phyloP scores from a whole-genome alignment of 2,888 invertebrate species.

The Hetaerina titia region DNA sequence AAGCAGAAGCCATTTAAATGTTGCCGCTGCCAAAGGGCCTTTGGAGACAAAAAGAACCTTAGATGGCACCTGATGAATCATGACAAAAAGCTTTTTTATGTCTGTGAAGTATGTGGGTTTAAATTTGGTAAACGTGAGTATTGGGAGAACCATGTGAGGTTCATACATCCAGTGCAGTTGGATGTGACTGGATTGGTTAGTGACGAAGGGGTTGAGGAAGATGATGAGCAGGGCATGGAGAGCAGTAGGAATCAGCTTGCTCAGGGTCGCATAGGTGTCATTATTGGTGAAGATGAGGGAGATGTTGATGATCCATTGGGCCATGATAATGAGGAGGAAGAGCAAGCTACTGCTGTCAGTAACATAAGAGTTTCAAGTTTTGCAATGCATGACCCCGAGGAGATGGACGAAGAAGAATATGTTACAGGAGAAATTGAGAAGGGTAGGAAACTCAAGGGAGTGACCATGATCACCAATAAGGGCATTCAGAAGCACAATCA shows the following conservation, averaged over 20 bases:
- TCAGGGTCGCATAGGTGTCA: conserved; percentile 49
- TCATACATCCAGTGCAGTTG: conserved; percentile 72
- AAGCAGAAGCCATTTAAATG: conserved; percentile 73
- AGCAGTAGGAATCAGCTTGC: conserved; percentile 14
- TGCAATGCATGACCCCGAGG: conserved; percentile 29
- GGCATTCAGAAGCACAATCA: conserved; percentile 27
- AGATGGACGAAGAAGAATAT: conserved; percentile 27
- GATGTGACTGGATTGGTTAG: conserved; percentile 41
- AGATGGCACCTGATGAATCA: conserved; percentile 73
- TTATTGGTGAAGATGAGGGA: conserved; percentile 68
- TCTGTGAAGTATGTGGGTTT: conserved; percentile 73
- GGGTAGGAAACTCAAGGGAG: conserved; percentile 28
- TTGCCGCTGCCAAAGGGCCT: conserved; percentile 71
- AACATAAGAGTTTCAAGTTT: conserved; percentile 61
- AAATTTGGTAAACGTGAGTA: conserved; percentile 73
- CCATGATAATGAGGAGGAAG: conserved; percentile 61
- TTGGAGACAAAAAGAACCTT: conserved; percentile 72
- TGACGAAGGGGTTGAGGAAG: conserved; percentile 52
- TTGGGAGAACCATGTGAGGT: conserved; percentile 73
- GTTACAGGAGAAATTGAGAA: not conserved
- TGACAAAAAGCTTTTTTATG: conserved; percentile 72
- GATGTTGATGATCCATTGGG: conserved; percentile 68
- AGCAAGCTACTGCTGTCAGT: conserved; percentile 53
- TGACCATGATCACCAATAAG: conserved; percentile 59
- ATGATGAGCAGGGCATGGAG: conserved; percentile 44